These are phyloP conservation scores for Caranx ignobilis DNA, from an alignment of 2,113 vertebrate genomes.

Conservation along the genomic window DNA sequence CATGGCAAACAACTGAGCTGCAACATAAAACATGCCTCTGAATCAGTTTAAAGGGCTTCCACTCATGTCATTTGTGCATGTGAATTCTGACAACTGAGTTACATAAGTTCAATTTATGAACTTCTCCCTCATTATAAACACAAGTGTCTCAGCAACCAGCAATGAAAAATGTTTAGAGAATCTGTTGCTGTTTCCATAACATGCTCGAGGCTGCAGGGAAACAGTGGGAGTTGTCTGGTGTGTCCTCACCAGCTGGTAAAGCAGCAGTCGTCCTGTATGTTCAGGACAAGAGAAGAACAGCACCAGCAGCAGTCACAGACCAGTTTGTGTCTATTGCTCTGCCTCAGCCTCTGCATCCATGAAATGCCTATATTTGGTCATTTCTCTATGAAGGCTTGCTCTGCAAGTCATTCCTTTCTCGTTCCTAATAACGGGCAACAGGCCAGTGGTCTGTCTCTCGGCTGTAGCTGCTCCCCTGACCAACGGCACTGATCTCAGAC, in stretches of 20 bases:
- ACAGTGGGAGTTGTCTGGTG: constrained; percentile 1
- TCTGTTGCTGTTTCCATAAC: constrained; percentile 7
- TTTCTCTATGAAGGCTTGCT: constrained; percentile 78
- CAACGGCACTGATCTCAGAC: constrained; percentile 39
- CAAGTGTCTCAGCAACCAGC: not conserved
- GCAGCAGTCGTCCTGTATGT: constrained; percentile 26
- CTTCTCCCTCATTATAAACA: not conserved
- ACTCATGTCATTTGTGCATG: not conserved
- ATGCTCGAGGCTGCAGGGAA: constrained; percentile 17
- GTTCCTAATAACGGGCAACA: constrained; percentile 82
- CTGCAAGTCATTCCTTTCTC: constrained; percentile 84
- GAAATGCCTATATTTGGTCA: constrained; percentile 88
- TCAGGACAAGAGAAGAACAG: constrained; percentile 47
- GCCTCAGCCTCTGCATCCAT: constrained; percentile 67
- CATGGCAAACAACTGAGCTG: not conserved
- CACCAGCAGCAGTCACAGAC: constrained; percentile 37
- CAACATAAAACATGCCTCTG: not conserved
- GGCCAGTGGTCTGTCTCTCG: constrained; percentile 75
- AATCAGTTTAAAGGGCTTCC: not conserved
- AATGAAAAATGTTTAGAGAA: not conserved
- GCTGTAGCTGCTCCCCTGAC: constrained; percentile 57
- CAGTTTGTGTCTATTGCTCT: constrained; percentile 71
- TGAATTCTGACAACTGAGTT: not conserved
- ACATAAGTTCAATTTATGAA: not conserved
- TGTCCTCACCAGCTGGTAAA: constrained; percentile 22